Evolutionary conservation across 2,888 invertebrate genomes (phyloP).

Genomic region (Drosophila incognita): DNA sequence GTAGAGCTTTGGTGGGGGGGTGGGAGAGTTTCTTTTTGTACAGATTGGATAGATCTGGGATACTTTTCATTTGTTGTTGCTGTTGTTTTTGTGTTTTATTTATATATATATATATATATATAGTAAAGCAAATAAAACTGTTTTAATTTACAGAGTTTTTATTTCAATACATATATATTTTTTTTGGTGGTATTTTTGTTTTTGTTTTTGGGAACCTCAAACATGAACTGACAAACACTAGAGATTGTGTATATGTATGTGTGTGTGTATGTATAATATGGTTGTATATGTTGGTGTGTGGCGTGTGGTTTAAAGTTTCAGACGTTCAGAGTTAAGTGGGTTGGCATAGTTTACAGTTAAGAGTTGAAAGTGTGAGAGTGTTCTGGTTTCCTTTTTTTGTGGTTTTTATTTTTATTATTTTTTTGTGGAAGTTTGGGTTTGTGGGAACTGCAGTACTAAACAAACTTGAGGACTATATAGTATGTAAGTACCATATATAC

Average conservation of each 20-base stretch:
- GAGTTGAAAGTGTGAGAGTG: conserved; percentile 32
- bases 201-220: conserved; percentile 34
- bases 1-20: conserved; percentile 1
- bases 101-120: conserved; percentile 3
- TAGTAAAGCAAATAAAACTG: conserved; percentile 42
- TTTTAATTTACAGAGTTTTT: conserved; percentile 51
- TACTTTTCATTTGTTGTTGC: conserved; percentile 18
- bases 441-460: conserved; percentile 35
- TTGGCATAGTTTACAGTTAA: conserved; percentile 49
- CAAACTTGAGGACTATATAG: conserved; percentile 61
- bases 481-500: conserved; percentile 39
- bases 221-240: conserved; percentile 49
- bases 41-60: conserved; percentile 29
- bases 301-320: conserved; percentile 29
- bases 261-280: conserved; percentile 18
- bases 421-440: background rate
- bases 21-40: conserved; percentile 36
- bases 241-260: conserved; percentile 42
- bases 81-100: conserved; percentile 6
- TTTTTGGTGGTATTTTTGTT: background rate
- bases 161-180: background rate
- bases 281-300: conserved; percentile 13
- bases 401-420: background rate
- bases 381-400: conserved; percentile 14
- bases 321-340: conserved; percentile 40